Percentiles rank a stretch among this genome's conserved stretches.
These are phyloP conservation scores for Eurytoma adleriae DNA, from an alignment of 2,888 invertebrate genomes.

Conservation along the genomic window DNA sequence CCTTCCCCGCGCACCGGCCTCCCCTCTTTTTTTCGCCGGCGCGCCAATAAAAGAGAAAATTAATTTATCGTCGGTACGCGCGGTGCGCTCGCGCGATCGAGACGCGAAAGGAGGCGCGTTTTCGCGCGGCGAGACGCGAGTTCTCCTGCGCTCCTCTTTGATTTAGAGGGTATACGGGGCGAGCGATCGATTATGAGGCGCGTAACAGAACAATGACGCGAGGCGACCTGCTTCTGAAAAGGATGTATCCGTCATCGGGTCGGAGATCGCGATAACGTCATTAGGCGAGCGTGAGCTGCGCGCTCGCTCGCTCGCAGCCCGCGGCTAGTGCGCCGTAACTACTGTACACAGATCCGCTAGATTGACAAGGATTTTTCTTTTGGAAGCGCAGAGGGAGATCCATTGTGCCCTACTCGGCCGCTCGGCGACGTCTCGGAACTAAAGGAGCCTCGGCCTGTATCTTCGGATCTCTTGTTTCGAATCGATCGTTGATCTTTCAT, in stretches of 20 bases:
- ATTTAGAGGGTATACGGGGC: not conserved
- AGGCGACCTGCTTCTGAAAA: conserved; percentile 64
- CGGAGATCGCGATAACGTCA: conserved; percentile 25
- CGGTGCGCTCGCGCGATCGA: not conserved
- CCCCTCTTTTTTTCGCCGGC: not conserved
- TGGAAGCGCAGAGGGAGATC: too few relatives aligned
- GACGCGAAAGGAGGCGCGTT: not conserved
- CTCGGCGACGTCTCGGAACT: too few relatives aligned
- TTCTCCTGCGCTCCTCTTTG: not conserved
- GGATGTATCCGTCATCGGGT: conserved; percentile 31
- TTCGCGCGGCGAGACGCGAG: conserved; percentile 22
- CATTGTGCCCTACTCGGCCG: too few relatives aligned
- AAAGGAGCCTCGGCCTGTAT: too few relatives aligned
- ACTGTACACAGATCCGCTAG: not conserved
- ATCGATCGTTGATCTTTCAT: too few relatives aligned
- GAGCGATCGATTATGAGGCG: conserved; percentile 1
- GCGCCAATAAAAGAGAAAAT: not conserved
- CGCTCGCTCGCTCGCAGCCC: not conserved
- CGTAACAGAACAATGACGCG: conserved; percentile 42
- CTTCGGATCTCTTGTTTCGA: too few relatives aligned
- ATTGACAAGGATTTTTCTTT: not conserved
- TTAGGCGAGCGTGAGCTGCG: not conserved
- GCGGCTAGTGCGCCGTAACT: not conserved
- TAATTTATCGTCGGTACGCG: not conserved
- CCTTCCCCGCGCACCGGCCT: not conserved